Base-by-base conservation (phyloP, 2,888 invertebrate species). In the Cryptocephalus moraei region DNA sequence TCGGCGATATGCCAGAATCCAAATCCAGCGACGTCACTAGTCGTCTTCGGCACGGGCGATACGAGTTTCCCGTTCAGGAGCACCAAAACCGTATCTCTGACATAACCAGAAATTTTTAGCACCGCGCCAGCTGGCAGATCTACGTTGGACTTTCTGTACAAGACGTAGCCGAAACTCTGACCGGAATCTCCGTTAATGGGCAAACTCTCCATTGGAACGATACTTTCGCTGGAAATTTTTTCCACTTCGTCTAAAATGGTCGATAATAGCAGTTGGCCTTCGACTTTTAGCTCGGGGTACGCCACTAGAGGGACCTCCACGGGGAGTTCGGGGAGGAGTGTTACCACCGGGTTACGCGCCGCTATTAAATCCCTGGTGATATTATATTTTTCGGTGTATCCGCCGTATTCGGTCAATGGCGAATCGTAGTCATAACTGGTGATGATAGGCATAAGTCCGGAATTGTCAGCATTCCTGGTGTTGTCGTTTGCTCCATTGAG, bases 361-460 rank as follows among this genome's bases (percentile, higher is more conserved):
- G 49, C 50, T 9, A 67, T 47, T 11, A 79, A 70, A 6, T 80
- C 70, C 56, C 82, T 77, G 44, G 91, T 77, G 2, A 75, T 76
- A 49, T 74, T 75, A 67, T 78, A 70, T 71, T 94, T 94, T 0
- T 75, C 72, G 0, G 91, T 91, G 1, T 86, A 83, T 71, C 92
- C 92, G 1, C 94, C 93, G 44, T 89, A 85, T 70, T 95, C 94
- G 9, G 76, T 79, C 54, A 95, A 71, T 0, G 93, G 93, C 1
- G 92, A 86, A 67, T 94, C 91, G 63, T 93, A 95, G 68, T 95
- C 94, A 10, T 52, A 68, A 44, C 67, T 68, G 6, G 66, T 68
- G 31, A 67, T 63, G 50, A 65, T 66, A 4, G 71, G 64, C 48
- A 60, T 56, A 32, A 31, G 32, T 32, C 32, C 42, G 32, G 39